Conservation (phyloP, 2,888 invertebrate genomes). For the Lasioglossum morio region DNA sequence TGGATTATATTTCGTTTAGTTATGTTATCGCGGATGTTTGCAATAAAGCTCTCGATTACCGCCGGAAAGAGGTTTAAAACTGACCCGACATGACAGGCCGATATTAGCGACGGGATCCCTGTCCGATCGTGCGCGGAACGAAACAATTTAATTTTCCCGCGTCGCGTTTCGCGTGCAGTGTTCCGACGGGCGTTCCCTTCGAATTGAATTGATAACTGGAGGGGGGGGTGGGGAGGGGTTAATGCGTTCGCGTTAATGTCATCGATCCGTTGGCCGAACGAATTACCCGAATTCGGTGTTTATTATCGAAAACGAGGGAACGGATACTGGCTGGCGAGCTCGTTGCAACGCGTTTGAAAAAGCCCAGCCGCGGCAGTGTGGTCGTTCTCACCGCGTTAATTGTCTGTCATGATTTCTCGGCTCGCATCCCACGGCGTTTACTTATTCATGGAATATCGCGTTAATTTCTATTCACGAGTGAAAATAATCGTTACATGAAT, state of each 20-base stretch:
- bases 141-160: not conserved
- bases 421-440: not conserved
- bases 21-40: not conserved
- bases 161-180: not conserved
- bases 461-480: constrained; percentile 48
- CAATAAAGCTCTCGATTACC: not conserved
- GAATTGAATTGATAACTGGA: not conserved
- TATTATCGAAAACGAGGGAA: not conserved
- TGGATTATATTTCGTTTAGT: not conserved
- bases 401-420: not conserved
- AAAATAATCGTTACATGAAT: constrained; percentile 59
- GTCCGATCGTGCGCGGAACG: not conserved
- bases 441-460: constrained; percentile 35
- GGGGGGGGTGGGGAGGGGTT: not conserved
- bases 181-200: not conserved
- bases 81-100: not conserved
- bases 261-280: not conserved
- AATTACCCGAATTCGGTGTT: not conserved
- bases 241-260: not conserved
- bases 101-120: not conserved
- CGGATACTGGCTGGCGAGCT: not conserved
- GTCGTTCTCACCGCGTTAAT: not conserved
- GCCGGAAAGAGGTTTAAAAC: not conserved
- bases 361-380: not conserved
- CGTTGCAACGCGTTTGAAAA: not conserved